These are phyloP conservation scores for Euplagia quadripunctaria DNA, from an alignment of 2,888 invertebrate species.

Conservation along the genomic window DNA sequence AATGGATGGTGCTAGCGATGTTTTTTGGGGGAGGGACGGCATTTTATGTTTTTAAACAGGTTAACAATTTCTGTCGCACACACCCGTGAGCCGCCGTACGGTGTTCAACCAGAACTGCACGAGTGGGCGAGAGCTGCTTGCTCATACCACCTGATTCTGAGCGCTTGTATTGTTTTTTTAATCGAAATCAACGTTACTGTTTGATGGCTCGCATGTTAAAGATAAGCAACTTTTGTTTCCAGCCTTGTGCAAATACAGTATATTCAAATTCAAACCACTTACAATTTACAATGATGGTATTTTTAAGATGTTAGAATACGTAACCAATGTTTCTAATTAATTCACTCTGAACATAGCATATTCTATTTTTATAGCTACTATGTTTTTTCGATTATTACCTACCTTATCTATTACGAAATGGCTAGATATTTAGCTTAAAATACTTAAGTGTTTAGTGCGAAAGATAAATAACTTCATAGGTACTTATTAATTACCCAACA, in stretches of 20 bases:
- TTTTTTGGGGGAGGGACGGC: conserved; percentile 68
- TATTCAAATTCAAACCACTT: conserved; percentile 21
- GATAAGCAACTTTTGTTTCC: conserved; percentile 51
- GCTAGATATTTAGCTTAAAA: background rate
- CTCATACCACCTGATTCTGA: conserved; percentile 46
- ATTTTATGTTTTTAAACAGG: conserved; percentile 47
- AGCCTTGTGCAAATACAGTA: conserved; percentile 17
- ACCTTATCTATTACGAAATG: background rate
- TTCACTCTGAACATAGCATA: background rate
- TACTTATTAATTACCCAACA: conserved; percentile 12
- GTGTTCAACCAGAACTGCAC: conserved; percentile 68
- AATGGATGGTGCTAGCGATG: conserved; percentile 48
- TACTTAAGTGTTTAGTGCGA: background rate
- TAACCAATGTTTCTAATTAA: no score
- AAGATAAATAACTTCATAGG: background rate
- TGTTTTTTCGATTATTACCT: background rate
- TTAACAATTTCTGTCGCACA: conserved; percentile 15
- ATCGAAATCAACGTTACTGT: conserved; percentile 62
- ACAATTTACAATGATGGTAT: background rate
- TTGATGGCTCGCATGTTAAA: conserved; percentile 49
- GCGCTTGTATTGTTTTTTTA: conserved; percentile 69
- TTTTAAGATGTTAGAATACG: background rate
- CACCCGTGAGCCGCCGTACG: conserved; percentile 53
- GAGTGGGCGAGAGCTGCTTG: conserved; percentile 51
- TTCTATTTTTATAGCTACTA: background rate